Conservation (phyloP, 2,113 vertebrate genomes). For the Brevimyrus niger region DNA sequence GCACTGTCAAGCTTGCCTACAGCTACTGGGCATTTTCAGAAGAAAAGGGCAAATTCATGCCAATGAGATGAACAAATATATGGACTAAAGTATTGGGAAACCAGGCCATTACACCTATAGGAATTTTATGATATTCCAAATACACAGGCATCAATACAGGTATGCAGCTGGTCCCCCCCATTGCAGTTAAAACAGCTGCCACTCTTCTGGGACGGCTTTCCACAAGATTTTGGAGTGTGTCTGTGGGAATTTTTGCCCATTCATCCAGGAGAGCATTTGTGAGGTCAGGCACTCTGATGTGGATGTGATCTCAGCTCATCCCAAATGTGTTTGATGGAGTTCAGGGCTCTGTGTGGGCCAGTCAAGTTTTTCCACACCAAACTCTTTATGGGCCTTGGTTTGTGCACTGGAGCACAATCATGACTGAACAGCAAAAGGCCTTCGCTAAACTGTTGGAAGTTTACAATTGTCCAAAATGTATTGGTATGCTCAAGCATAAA, state of each 20-base stretch:
- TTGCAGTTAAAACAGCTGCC: background rate
- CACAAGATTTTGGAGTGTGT: background rate
- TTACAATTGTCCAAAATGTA: background rate
- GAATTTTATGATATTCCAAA: background rate
- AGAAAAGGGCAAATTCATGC: background rate
- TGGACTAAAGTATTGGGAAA: background rate
- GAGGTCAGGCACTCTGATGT: background rate
- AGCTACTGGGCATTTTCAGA: background rate
- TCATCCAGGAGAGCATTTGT: background rate
- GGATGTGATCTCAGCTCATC: background rate
- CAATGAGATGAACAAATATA: background rate
- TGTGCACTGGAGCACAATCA: background rate
- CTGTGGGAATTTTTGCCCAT: background rate
- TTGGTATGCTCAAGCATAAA: background rate
- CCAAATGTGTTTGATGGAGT: background rate
- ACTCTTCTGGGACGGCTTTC: background rate
- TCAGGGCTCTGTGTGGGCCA: background rate
- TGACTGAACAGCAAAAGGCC: background rate
- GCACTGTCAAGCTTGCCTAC: background rate
- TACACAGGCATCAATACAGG: background rate
- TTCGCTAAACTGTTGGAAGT: background rate
- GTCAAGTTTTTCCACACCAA: background rate
- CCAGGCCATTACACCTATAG: background rate
- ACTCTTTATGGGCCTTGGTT: background rate
- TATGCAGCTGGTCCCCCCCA: background rate